Percentiles rank a stretch among this genome's conserved stretches.
Evolutionary conservation across 2,113 vertebrate species (phyloP).

Genomic region (Choloepus hoffmanni): DNA sequence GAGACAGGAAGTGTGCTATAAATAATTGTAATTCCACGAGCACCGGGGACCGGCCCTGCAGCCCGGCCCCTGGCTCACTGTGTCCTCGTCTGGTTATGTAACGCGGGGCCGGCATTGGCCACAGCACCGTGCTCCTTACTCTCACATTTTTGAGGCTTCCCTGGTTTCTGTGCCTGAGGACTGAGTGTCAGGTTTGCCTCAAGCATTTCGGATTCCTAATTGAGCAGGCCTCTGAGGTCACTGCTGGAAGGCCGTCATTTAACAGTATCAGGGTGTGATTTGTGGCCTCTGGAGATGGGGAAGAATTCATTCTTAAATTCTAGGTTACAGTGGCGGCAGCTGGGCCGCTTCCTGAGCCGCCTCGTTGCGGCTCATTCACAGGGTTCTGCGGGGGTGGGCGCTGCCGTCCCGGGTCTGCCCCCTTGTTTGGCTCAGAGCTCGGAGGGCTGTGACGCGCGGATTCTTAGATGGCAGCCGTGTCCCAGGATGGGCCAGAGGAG

Average conservation of each 20-base stretch:
- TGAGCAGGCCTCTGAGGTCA: constrained; percentile 70
- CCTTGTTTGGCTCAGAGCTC: constrained; percentile 42
- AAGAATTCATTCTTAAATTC: constrained; percentile 87
- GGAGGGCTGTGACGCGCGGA: not conserved
- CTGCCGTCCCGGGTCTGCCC: too few species aligned
- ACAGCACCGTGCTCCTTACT: constrained; percentile 58
- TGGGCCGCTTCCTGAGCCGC: constrained; percentile 81
- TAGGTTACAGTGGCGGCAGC: constrained; percentile 85
- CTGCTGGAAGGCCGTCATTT: constrained; percentile 67
- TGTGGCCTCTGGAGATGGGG: constrained; percentile 74
- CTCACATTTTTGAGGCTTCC: constrained; percentile 70
- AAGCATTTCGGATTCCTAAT: constrained; percentile 77
- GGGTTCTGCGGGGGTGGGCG: not conserved
- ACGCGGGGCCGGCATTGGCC: constrained; percentile 51
- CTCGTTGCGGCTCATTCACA: constrained; percentile 86
- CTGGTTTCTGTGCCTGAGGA: constrained; percentile 66
- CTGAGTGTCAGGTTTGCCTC: constrained; percentile 82
- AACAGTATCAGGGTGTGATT: constrained; percentile 77
- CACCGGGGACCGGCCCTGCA: not conserved
- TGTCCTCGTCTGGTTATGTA: not conserved
- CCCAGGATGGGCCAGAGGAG: not conserved
- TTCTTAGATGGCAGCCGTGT: not conserved
- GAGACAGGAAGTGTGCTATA: constrained; percentile 40
- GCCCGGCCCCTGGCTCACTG: not conserved
- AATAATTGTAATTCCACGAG: not conserved